A percentile compares a stretch with the other conserved stretches of the same genome.
Conservation (phyloP, 2,888 invertebrate genomes). For the Tenodera sinensis region DNA sequence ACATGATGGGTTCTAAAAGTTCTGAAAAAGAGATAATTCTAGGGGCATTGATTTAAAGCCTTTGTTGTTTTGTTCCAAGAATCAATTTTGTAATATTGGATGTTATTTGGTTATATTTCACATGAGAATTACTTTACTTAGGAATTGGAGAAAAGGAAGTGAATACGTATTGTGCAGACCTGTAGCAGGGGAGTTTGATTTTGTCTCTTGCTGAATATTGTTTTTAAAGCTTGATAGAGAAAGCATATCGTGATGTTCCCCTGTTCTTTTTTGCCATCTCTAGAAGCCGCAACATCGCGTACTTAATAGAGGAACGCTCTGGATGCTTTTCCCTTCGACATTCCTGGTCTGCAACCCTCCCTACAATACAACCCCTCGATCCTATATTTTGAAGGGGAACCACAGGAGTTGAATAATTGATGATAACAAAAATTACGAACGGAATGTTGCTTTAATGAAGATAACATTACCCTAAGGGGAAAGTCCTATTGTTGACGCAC, state of each 20-base stretch:
- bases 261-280: background rate
- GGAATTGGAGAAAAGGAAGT: too few species aligned
- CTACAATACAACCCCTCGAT: background rate
- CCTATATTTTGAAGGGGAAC: background rate
- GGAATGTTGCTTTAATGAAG: background rate
- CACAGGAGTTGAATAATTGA: background rate
- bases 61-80: too few species aligned
- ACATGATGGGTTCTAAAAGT: too few species aligned
- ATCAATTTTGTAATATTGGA: too few species aligned
- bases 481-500: background rate
- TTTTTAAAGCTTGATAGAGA: background rate
- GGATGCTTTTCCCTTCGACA: background rate
- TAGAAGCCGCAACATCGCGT: too few species aligned
- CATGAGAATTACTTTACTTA: too few species aligned
- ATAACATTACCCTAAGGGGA: background rate
- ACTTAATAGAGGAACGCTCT: background rate
- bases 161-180: background rate
- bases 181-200: background rate
- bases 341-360: background rate
- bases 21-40: too few species aligned
- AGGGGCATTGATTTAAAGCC: too few species aligned
- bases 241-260: background rate
- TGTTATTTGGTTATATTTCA: too few species aligned
- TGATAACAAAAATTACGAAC: background rate
- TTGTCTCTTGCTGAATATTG: background rate